Evolutionary conservation across 1,140 invertebrate genomes (phyloP).

Genomic region (Armadillidium nasatum): DNA sequence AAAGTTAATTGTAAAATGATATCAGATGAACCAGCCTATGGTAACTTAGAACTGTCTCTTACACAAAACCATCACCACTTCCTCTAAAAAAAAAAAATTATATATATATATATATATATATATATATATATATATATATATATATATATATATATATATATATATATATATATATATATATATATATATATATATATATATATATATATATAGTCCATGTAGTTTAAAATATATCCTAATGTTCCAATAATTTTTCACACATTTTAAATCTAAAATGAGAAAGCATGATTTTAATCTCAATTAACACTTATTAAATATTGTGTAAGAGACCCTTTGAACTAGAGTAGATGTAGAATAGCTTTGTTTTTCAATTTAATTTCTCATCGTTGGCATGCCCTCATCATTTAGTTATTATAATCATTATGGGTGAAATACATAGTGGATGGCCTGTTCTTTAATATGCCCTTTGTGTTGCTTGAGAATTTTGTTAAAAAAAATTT

Average conservation of each 20-base stretch:
- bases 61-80: conserved; percentile 29
- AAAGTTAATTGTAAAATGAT: conserved; percentile 2
- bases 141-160: too few relatives aligned
- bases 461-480: not conserved
- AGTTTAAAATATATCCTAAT: too few relatives aligned
- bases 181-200: too few relatives aligned
- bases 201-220: too few relatives aligned
- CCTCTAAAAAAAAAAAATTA: not conserved
- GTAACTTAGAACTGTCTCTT: conserved; percentile 43
- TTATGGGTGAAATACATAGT: conserved; percentile 1
- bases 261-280: too few relatives aligned
- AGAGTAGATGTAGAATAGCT: not conserved
- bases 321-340: conserved; percentile 4
- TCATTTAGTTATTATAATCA: not conserved
- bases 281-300: too few relatives aligned
- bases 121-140: too few relatives aligned
- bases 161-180: too few relatives aligned
- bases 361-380: not conserved
- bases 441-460: not conserved
- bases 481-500: not conserved
- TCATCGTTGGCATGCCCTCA: not conserved
- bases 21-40: conserved; percentile 35
- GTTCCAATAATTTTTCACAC: too few relatives aligned
- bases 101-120: too few relatives aligned
- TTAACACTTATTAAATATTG: not conserved